Conservation (phyloP, 1,140 invertebrate species). For the Halesus radiatus region DNA sequence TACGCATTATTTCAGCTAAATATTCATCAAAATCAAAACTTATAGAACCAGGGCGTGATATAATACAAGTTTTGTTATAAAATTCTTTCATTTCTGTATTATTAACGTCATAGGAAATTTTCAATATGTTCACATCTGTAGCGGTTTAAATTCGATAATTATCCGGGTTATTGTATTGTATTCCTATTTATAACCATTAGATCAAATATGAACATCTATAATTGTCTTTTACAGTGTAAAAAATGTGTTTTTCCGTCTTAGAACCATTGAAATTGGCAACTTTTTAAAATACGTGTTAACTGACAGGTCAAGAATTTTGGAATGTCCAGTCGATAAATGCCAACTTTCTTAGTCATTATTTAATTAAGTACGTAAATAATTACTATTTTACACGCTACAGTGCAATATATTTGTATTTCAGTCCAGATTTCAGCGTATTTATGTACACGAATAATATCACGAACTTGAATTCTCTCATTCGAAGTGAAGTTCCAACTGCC, state of each 20-base stretch:
- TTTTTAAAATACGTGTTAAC: neutral
- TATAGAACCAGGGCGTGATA: neutral
- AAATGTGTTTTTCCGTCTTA: neutral
- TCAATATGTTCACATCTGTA: slow-evolving; percentile 36
- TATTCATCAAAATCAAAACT: neutral
- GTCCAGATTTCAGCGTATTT: no score
- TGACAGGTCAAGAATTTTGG: neutral
- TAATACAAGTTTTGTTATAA: neutral
- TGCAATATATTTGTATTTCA: no score
- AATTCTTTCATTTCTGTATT: neutral
- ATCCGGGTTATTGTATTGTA: neutral
- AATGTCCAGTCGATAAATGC: no score
- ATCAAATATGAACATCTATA: neutral
- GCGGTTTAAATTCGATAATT: neutral
- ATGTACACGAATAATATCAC: no score
- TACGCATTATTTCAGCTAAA: neutral
- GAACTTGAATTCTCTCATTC: no score
- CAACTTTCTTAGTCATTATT: no score
- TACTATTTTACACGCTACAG: no score
- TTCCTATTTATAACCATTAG: neutral
- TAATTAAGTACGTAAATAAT: no score
- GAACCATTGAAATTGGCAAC: neutral
- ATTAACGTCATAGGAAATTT: slow-evolving; percentile 20
- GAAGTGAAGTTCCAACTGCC: no score
- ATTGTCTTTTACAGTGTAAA: neutral